Base-by-base conservation (phyloP, 2,797 vertebrate species). In the Linurgus olivaceus region DNA sequence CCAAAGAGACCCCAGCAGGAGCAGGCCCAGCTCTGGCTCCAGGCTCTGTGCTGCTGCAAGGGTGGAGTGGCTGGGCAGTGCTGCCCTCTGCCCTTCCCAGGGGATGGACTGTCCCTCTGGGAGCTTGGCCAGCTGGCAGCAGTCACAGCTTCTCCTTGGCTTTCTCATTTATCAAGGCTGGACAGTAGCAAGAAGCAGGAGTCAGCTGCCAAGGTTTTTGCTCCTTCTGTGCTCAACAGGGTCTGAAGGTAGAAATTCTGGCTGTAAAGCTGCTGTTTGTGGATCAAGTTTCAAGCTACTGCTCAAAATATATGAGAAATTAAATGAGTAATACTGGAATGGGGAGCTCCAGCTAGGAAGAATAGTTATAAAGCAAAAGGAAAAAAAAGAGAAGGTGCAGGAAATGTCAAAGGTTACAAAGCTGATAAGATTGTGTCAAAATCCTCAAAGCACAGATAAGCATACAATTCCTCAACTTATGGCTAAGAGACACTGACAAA, bases 51-150 rank as follows among this genome's bases (percentile, higher is more conserved):
- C 52, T 48, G 47, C 61, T 59, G 57, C 47, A 77, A 55, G 42
- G 52, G 13, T 38, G 28, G 52, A 72, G 37, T 7, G 47, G 37
- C 42, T 0, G 0, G 71, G 78, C 89, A 88, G 35, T 17, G 70
- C 67, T 0, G 2, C 4, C 28, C 65, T 40, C 55, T 77, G 86
- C 86, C 90, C 88, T 95, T 93, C 29, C 2, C 12, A 4, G 76
- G 15, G 86, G 55, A 83, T 86, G 92, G 66, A 92, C 70, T 79
- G 38, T 58, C 66, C 59, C 55, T 75, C 15, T 35, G 73, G 94
- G 88, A 94, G 58, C 45, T 31, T 9, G 37, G 86, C 95, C 93
- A 90, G 80, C 85, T 93, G 86, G 88, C 88, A 78, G 6, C 8
- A 83, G 31, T 13, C 84, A 89, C n/a, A 57, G 47, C n/a, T 47